Conservation (phyloP, 2,797 vertebrate genomes). For the Sebastes variabilis region DNA sequence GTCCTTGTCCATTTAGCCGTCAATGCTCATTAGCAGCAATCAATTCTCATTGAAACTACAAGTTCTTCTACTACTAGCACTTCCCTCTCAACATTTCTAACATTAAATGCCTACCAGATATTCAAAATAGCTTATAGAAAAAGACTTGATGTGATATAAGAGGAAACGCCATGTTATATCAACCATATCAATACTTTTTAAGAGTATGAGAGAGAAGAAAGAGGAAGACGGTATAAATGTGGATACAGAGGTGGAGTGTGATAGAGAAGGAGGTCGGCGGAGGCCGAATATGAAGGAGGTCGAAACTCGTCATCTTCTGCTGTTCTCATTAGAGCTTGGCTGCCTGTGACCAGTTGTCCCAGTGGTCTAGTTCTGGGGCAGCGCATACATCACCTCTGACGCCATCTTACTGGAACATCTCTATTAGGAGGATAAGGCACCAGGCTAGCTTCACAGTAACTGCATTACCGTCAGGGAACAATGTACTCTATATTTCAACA, state of each 20-base stretch:
- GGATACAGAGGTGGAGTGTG: neutral
- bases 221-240: neutral
- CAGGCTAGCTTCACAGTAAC: neutral
- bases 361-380: slow-evolving; percentile 6
- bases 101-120: neutral
- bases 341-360: slow-evolving; percentile 23
- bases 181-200: neutral
- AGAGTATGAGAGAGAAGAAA: neutral
- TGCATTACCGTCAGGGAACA: neutral
- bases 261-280: neutral
- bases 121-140: neutral
- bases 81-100: neutral
- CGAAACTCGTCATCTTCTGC: neutral
- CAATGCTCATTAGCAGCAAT: neutral
- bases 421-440: neutral
- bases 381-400: slow-evolving; percentile 33
- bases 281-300: slow-evolving; percentile 17
- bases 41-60: neutral
- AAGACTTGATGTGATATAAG: neutral
- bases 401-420: neutral
- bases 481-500: neutral
- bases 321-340: slow-evolving; percentile 44
- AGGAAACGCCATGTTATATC: neutral
- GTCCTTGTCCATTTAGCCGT: neutral
- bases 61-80: neutral